A percentile compares a stretch with the other conserved stretches of the same genome.
Conservation (phyloP, 2,113 vertebrate genomes). For the Glaucidium brasilianum region DNA sequence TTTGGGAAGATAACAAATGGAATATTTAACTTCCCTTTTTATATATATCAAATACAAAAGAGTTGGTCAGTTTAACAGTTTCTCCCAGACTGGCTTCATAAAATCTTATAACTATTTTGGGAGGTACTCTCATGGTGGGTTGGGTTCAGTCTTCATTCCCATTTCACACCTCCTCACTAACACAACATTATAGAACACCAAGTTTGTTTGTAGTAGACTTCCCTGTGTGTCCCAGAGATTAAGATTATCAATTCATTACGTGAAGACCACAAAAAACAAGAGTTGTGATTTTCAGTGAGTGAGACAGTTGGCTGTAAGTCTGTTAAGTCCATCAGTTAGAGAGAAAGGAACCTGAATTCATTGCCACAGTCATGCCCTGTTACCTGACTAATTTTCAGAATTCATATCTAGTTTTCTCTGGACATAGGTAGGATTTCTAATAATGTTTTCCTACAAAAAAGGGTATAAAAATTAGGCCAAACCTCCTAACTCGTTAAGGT, state of each 20-base stretch:
- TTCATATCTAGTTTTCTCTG: not conserved
- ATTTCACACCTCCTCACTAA: not conserved
- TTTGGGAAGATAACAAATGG: not conserved
- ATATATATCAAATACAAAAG: not conserved
- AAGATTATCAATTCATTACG: not conserved
- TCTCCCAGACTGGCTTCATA: not conserved
- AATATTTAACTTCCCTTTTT: not conserved
- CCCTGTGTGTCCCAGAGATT: not conserved
- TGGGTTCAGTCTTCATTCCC: not conserved
- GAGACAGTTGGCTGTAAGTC: not conserved
- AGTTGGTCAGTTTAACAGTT: not conserved
- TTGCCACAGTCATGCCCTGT: not conserved
- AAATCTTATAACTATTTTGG: not conserved
- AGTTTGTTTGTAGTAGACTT: not conserved
- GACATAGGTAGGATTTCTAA: not conserved
- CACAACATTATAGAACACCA: not conserved
- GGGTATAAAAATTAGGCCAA: not conserved
- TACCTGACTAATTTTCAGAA: not conserved
- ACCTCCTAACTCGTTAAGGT: not conserved
- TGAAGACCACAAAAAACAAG: not conserved
- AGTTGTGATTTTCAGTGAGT: not conserved
- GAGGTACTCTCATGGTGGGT: fast-evolving
- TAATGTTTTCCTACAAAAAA: not conserved
- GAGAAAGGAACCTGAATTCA: not conserved
- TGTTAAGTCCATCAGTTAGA: not conserved